Evolutionary conservation across 2,113 vertebrate species (phyloP).

Genomic region (Rhadina sibilatrix): DNA sequence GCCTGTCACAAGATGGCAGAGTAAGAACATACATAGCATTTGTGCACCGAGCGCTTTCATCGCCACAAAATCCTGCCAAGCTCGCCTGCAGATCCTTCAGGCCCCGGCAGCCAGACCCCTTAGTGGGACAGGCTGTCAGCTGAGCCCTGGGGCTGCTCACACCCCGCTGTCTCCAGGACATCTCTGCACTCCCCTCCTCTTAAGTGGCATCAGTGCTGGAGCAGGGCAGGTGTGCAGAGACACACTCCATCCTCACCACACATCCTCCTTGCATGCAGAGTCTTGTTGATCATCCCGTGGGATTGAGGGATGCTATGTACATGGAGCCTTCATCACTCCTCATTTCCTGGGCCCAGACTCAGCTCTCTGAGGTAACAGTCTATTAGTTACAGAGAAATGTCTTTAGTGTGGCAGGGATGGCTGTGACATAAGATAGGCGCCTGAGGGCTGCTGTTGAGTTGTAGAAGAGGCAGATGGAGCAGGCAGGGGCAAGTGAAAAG

Average conservation of each 20-base stretch:
- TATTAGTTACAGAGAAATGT: neutral
- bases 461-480: neutral
- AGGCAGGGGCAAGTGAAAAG: neutral
- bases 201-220: fast-evolving
- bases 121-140: fast-evolving
- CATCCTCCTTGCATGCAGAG: neutral
- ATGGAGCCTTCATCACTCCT: neutral
- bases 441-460: neutral
- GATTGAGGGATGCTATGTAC: fast-evolving
- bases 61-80: neutral
- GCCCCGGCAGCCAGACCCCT: neutral
- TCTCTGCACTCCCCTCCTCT: neutral
- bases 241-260: neutral
- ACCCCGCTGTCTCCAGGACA: neutral
- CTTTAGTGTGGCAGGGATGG: neutral
- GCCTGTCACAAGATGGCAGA: constrained; percentile 51
- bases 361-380: no score
- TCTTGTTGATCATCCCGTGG: fast-evolving
- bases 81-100: fast-evolving
- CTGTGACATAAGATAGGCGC: neutral
- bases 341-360: neutral
- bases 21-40: neutral
- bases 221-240: neutral
- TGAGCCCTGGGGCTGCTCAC: neutral
- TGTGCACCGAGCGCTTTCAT: neutral